Evolutionary conservation across 2,113 vertebrate genomes (phyloP).

Genomic region (Apteryx mantelli): DNA sequence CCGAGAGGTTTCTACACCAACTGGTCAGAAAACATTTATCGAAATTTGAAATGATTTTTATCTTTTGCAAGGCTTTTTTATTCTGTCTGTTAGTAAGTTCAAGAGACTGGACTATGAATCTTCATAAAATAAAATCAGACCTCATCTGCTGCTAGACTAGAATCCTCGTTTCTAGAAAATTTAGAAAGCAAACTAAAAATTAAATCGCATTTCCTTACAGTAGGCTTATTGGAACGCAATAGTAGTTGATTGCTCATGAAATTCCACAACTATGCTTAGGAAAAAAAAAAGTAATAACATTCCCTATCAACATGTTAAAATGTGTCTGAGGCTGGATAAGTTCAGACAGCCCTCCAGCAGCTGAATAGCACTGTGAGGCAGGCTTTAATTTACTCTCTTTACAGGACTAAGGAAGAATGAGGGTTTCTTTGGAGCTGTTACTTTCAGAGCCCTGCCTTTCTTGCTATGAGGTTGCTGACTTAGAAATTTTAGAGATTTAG

Average conservation of each 20-base stretch:
- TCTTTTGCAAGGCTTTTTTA: not conserved
- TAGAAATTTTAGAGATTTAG: not conserved
- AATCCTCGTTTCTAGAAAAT: not conserved
- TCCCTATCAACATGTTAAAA: not conserved
- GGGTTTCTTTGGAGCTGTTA: not conserved
- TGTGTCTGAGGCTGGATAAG: not conserved
- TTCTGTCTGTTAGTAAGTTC: not conserved
- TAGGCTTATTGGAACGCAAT: not conserved
- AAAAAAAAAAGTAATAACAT: not conserved
- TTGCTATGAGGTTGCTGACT: not conserved
- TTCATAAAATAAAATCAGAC: not conserved
- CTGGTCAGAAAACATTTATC: not conserved
- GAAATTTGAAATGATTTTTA: not conserved
- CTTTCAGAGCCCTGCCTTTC: accelerated
- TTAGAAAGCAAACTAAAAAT: not conserved
- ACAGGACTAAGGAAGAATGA: not conserved
- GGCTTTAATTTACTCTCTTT: too few relatives aligned
- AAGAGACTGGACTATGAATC: not conserved
- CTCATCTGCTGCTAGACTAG: accelerated
- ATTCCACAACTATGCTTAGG: not conserved
- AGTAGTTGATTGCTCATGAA: not conserved
- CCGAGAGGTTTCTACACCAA: accelerated
- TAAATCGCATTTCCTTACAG: not conserved
- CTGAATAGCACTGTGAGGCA: too few relatives aligned
- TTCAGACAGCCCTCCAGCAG: not conserved